Conservation (phyloP, 1,140 invertebrate genomes). For the Hylyphantes graminicola region DNA sequence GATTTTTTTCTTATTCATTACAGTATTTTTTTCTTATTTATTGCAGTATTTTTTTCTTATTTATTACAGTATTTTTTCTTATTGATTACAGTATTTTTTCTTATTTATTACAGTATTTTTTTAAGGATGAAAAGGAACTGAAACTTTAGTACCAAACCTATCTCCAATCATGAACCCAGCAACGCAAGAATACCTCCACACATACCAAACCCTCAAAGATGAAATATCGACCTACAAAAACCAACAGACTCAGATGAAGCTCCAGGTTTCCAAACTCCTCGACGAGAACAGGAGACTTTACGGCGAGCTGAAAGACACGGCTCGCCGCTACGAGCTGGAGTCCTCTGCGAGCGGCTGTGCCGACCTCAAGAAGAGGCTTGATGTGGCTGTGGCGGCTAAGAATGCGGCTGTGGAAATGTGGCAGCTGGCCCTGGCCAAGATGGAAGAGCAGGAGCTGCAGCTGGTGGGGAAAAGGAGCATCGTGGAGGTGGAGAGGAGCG, state of each 20-base stretch:
- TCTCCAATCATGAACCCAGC: slow-evolving; percentile 19
- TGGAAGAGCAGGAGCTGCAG: slow-evolving; percentile 30
- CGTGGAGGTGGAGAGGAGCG: slow-evolving; percentile 1
- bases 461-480: slow-evolving; percentile 39
- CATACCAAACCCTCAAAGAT: slow-evolving; percentile 9
- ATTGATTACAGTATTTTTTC: no score
- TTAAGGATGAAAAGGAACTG: no score
- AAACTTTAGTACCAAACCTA: not conserved
- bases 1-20: no score
- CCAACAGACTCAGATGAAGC: slow-evolving; percentile 19
- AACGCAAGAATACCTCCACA: slow-evolving; percentile 36
- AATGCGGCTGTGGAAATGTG: slow-evolving; percentile 39
- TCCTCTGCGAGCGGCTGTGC: slow-evolving; percentile 14
- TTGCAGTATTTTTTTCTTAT: no score
- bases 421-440: slow-evolving; percentile 25
- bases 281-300: slow-evolving; percentile 31
- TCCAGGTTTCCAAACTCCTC: slow-evolving; percentile 25
- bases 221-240: slow-evolving; percentile 17
- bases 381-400: slow-evolving; percentile 1
- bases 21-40: no score
- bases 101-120: no score
- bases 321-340: not conserved
- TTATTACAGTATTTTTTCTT: no score
- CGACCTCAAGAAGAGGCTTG: not conserved
- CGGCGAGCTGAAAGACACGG: slow-evolving; percentile 33